These are phyloP conservation scores for Brenthis ino DNA, from an alignment of 2,888 invertebrate species.

Conservation along the genomic window DNA sequence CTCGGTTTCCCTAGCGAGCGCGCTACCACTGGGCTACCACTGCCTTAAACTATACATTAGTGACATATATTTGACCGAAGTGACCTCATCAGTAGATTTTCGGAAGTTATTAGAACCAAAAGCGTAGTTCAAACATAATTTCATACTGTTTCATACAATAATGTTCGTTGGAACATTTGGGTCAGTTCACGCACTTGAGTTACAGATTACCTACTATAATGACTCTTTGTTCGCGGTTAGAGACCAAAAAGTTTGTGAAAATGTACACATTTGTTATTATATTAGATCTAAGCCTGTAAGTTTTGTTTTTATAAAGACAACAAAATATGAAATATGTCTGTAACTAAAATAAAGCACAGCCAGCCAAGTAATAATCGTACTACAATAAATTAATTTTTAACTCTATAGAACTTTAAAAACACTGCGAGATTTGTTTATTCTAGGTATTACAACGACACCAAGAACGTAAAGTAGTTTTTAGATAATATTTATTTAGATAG, in stretches of 20 bases:
- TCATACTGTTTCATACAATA: slow-evolving; percentile 1
- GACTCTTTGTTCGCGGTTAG: slow-evolving; percentile 8
- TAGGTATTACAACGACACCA: too few relatives aligned
- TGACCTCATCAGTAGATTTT: slow-evolving; percentile 22
- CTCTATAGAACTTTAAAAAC: too few relatives aligned
- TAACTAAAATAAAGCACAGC: too few relatives aligned
- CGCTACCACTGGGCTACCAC: too few relatives aligned
- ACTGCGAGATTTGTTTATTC: too few relatives aligned
- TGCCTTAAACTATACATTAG: not conserved
- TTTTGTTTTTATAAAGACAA: too few relatives aligned
- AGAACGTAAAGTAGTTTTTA: too few relatives aligned
- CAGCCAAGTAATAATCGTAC: too few relatives aligned
- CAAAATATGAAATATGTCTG: too few relatives aligned
- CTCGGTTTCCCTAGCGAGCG: too few relatives aligned
- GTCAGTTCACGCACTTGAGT: slow-evolving; percentile 18
- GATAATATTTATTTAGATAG: too few relatives aligned
- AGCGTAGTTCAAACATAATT: slow-evolving; percentile 10
- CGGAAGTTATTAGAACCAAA: slow-evolving; percentile 26
- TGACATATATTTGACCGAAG: not conserved
- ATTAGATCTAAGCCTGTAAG: not conserved
- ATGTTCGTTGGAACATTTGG: slow-evolving; percentile 15
- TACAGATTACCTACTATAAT: slow-evolving; percentile 19
- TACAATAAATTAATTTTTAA: too few relatives aligned
- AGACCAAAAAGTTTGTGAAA: slow-evolving; percentile 9
- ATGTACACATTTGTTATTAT: slow-evolving; percentile 1